Evolutionary conservation across 2,888 invertebrate genomes (phyloP).

Genomic region (Charanyca ferruginea): DNA sequence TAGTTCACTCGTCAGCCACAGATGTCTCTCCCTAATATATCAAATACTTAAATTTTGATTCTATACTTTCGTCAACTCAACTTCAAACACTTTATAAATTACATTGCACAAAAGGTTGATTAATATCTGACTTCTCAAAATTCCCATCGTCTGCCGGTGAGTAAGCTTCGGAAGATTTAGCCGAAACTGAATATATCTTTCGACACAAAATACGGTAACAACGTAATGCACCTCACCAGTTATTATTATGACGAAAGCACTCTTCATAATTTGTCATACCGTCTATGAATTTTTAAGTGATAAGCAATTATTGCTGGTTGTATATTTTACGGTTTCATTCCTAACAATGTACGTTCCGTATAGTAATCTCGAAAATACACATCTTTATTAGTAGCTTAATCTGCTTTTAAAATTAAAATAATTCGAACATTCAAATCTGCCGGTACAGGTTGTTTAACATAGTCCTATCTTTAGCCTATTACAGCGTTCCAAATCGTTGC

Average conservation of each 20-base stretch:
- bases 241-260: constrained; percentile 24
- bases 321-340: constrained; percentile 16
- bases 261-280: constrained; percentile 39
- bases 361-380: not conserved
- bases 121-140: constrained; percentile 16
- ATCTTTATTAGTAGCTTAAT: not conserved
- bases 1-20: not conserved
- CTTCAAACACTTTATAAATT: constrained; percentile 6
- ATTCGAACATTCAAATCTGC: not conserved
- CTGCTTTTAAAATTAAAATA: no score
- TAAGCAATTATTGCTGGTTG: constrained; percentile 22
- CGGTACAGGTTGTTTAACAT: not conserved
- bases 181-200: constrained; percentile 23
- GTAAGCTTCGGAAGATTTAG: constrained; percentile 32
- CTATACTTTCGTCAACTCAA: constrained; percentile 18
- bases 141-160: constrained; percentile 27
- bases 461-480: not conserved
- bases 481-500: not conserved
- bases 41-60: constrained; percentile 8
- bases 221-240: constrained; percentile 14
- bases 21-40: not conserved
- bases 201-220: constrained; percentile 12
- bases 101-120: constrained; percentile 26
- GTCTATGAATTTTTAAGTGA: constrained; percentile 21
- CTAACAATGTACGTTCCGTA: not conserved